Conservation (phyloP, 2,113 vertebrate species). For the Neolamprologus caudopunctatus region DNA sequence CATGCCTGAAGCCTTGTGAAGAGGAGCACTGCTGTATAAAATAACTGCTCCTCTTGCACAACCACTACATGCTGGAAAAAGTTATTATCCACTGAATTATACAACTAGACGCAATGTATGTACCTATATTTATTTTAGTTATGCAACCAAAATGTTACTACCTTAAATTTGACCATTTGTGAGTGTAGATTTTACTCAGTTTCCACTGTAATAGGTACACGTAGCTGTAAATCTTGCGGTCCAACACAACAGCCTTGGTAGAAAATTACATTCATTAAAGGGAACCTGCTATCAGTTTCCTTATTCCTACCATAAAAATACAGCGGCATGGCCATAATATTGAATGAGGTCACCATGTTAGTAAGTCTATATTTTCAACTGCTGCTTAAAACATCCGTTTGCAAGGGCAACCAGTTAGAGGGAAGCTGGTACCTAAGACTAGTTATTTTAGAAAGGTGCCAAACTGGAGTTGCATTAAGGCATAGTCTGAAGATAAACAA, state of each 20-base stretch:
- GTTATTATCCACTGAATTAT: neutral
- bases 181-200: neutral
- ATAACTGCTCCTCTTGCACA: conserved; percentile 11
- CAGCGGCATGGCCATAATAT: neutral
- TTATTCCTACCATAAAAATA: neutral
- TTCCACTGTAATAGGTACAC: neutral
- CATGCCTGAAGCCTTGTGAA: conserved; percentile 32
- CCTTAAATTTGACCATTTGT: neutral
- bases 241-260: neutral
- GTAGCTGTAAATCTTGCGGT: neutral
- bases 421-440: neutral
- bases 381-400: neutral
- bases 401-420: neutral
- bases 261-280: neutral
- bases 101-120: neutral
- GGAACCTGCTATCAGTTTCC: neutral
- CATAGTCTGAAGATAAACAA: neutral
- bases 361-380: neutral
- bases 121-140: conserved; percentile 38
- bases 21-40: conserved; percentile 41
- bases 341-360: neutral
- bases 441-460: neutral
- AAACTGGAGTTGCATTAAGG: neutral
- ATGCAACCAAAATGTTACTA: neutral
- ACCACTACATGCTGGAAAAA: conserved; percentile 61